These are phyloP conservation scores for Parascotia fuliginaria DNA, from an alignment of 2,888 invertebrate genomes.

Conservation along the genomic window DNA sequence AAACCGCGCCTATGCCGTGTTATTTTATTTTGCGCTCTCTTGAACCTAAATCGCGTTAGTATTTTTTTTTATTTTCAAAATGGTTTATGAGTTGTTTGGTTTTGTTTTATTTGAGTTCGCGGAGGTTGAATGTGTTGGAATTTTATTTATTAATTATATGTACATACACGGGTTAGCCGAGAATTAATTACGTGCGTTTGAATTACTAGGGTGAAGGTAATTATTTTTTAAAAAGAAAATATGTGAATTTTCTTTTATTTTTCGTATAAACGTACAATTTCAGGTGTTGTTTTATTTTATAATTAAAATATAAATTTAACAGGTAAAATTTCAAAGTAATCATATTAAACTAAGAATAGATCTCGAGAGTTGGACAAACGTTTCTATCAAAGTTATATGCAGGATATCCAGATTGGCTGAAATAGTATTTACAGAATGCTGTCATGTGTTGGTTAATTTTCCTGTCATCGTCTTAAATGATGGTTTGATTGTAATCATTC, in stretches of 20 bases:
- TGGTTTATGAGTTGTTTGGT: slow-evolving; percentile 65
- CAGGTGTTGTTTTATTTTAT: neutral
- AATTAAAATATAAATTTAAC: no score
- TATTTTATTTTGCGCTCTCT: slow-evolving; percentile 84
- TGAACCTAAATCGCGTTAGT: slow-evolving; percentile 60
- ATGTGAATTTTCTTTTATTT: slow-evolving; percentile 2
- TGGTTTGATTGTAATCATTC: no score
- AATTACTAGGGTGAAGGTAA: slow-evolving; percentile 15
- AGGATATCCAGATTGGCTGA: no score
- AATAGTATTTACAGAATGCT: no score
- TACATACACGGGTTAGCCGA: slow-evolving; percentile 31
- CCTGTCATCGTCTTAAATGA: no score
- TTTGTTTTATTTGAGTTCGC: slow-evolving; percentile 54
- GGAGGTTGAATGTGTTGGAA: slow-evolving; percentile 42
- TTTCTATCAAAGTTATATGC: no score
- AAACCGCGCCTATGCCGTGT: slow-evolving; percentile 79
- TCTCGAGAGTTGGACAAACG: no score
- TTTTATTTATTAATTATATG: slow-evolving; percentile 47
- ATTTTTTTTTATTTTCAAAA: slow-evolving; percentile 48
- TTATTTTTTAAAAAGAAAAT: neutral
- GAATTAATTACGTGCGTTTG: slow-evolving; percentile 34
- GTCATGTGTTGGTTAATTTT: no score
- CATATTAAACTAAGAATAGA: no score
- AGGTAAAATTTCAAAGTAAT: no score
- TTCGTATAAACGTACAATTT: neutral